A percentile compares a stretch with the other conserved stretches of the same genome.
Conservation (phyloP, 2,113 vertebrate species). For the Eleginops maclovinus region DNA sequence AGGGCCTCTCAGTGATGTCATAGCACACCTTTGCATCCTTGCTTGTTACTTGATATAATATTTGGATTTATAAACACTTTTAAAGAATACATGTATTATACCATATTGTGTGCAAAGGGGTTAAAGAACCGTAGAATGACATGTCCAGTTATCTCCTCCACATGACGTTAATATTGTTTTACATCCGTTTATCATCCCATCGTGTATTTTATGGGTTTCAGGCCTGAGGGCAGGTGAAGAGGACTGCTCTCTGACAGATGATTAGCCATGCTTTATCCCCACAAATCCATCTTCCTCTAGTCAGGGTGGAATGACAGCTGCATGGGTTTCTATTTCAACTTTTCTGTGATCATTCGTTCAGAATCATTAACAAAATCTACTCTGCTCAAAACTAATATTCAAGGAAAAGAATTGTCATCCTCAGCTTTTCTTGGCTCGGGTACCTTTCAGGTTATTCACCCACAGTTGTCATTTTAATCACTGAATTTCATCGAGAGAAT, state of each 20-base stretch:
- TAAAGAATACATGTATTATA: neutral
- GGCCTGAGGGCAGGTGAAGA: constrained; percentile 25
- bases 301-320: constrained; percentile 18
- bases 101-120: neutral
- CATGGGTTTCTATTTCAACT: constrained; percentile 5
- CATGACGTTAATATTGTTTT: neutral
- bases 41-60: neutral
- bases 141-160: neutral
- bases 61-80: neutral
- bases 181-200: constrained; percentile 17
- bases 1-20: constrained; percentile 1
- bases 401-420: constrained; percentile 15
- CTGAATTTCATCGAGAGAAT: constrained; percentile 64
- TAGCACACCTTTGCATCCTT: constrained; percentile 16
- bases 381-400: constrained; percentile 29
- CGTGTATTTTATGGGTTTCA: constrained; percentile 19
- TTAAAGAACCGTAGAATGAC: neutral
- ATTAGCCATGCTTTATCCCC: constrained; percentile 18
- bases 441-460: constrained; percentile 60
- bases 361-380: constrained; percentile 38
- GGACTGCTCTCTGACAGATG: constrained; percentile 28
- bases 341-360: constrained; percentile 25
- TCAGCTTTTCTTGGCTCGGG: constrained; percentile 26
- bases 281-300: constrained; percentile 33
- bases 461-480: constrained; percentile 72